Evolutionary conservation across 2,888 invertebrate species (phyloP), one percentile per base, ranked within the genome.

Genomic region (Baccha elongata): DNA sequence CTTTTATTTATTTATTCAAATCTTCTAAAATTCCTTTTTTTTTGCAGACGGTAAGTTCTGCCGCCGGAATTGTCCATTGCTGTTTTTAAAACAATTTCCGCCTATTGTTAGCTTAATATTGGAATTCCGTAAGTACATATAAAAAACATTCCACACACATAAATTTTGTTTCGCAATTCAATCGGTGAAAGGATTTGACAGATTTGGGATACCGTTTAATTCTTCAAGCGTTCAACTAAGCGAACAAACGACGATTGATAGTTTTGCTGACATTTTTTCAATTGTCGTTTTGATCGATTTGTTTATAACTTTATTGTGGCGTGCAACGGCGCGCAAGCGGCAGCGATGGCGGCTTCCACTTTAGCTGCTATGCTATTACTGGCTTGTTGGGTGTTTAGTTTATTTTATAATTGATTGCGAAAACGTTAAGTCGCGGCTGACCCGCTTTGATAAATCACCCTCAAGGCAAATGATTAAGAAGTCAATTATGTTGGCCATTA

Each of bases 161-260:
- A 37, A 13, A 29, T 48, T 69, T 50, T 46, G 40, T 37, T 40
- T 58, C 8, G 71, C 52, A 40, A 76, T 60, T 65, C 76, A 67
- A 72, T 76, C 76, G 76, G 81, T 81, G 76, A 81, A 81, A 81
- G 81, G 67, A 81, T 65, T 76, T 72, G 81, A 81, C 81, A 72
- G 81, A 81, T 81, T 76, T 62, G 71, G 71, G 76, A 60, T 81
- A 75, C 81, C 46, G 76, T 81, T 75, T 65, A 35, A 64, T 50
- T 75, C 71, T 76, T 44, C 65, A 62, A 46, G 29, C 10, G 15
- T 11, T 29, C 29, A 35, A 17, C 23, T 15, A 0, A 11, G 1
- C 8, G 19, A 37, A 44, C 44, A 19, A 1, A 17, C 44, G 19
- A 42, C 26, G 26, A 69, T 75, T 80, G 80, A 75, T 75, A 74